A percentile compares a stretch with the other conserved stretches of the same genome.
Conservation (phyloP, 2,113 vertebrate genomes). For the Mixornis gularis region DNA sequence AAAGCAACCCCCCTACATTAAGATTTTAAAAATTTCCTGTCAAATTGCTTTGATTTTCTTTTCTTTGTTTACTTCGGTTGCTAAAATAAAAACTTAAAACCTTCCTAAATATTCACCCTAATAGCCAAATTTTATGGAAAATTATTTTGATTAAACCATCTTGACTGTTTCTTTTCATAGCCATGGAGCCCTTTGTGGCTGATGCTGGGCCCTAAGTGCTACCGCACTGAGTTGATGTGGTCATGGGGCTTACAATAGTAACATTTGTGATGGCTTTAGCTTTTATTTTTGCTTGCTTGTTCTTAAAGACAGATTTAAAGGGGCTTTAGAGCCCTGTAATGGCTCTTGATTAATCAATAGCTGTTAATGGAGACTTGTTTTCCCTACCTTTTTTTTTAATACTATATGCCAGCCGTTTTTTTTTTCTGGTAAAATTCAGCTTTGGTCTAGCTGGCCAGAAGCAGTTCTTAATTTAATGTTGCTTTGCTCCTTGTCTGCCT, state of each 20-base stretch:
- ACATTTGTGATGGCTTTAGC: background rate
- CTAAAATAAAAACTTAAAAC: background rate
- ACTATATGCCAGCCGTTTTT: background rate
- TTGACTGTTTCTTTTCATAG: background rate
- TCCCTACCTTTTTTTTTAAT: background rate
- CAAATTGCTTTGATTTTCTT: background rate
- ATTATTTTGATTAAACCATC: background rate
- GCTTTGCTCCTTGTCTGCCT: background rate
- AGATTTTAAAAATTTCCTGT: background rate
- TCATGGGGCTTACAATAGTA: background rate
- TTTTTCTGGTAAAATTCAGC: background rate
- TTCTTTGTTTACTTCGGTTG: background rate
- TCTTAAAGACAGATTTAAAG: background rate
- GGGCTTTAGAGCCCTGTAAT: background rate
- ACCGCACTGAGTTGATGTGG: background rate
- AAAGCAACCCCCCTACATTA: background rate
- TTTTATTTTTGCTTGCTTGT: background rate
- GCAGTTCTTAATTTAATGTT: background rate
- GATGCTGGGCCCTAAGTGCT: background rate
- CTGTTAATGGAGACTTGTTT: background rate
- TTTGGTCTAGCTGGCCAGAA: background rate
- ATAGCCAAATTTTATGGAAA: background rate
- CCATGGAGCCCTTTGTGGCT: background rate
- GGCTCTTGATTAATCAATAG: background rate
- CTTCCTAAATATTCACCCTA: background rate